Evolutionary conservation across 2,888 invertebrate genomes (phyloP).

Genomic region (Tupiocoris notatus): DNA sequence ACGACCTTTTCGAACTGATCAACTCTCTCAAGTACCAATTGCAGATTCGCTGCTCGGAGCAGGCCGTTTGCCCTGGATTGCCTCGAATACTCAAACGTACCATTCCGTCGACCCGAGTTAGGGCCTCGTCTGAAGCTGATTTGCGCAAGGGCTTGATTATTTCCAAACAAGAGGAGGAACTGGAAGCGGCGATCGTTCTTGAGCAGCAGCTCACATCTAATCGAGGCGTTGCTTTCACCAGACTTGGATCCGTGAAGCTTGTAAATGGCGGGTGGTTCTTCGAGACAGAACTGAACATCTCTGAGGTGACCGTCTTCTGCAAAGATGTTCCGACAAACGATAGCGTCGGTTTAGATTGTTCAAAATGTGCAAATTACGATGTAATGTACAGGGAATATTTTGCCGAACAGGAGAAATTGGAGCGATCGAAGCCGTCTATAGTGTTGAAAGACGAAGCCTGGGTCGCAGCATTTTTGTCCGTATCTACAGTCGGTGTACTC

Average conservation of each 20-base stretch:
- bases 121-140: neutral
- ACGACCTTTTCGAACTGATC: conserved; percentile 45
- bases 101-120: neutral
- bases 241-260: conserved; percentile 20
- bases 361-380: conserved; percentile 45
- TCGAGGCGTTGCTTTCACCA: neutral
- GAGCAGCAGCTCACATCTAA: conserved; percentile 2
- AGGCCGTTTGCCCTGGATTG: conserved; percentile 13
- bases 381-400: conserved; percentile 44
- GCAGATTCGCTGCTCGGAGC: conserved; percentile 42
- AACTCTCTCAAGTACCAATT: conserved; percentile 44
- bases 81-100: conserved; percentile 4
- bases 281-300: conserved; percentile 22
- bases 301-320: conserved; percentile 38
- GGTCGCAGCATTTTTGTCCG: conserved; percentile 64
- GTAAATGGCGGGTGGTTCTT: neutral
- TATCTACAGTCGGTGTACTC: conserved; percentile 65
- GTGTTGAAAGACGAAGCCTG: conserved; percentile 55
- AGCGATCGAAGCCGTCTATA: conserved; percentile 15
- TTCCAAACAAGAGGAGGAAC: conserved; percentile 21
- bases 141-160: conserved; percentile 7
- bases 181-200: conserved; percentile 37
- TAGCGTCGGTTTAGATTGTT: conserved; percentile 46
- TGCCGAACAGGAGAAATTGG: conserved; percentile 1
- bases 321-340: conserved; percentile 42